Evolutionary conservation across 2,888 invertebrate genomes (phyloP).

Genomic region (Molorchus minor): DNA sequence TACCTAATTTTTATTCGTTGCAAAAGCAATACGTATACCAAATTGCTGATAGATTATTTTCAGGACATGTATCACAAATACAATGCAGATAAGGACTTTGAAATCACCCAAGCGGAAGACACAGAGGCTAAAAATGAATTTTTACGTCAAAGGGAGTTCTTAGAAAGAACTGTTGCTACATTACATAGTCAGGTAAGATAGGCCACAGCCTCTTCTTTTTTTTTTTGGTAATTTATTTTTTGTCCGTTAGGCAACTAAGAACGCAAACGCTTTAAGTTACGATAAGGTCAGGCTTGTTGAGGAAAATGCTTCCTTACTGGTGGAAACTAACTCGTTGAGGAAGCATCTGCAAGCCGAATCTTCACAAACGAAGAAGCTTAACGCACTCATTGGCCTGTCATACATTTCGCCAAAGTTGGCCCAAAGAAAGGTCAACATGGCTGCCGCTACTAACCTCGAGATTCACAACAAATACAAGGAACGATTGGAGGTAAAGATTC

Average conservation of each 20-base stretch:
- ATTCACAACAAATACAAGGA: slow-evolving; percentile 68
- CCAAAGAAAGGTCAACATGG: slow-evolving; percentile 70
- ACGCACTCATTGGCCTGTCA: slow-evolving; percentile 73
- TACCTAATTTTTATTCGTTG: no score
- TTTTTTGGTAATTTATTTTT: slow-evolving; percentile 2
- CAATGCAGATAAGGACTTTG: slow-evolving; percentile 75
- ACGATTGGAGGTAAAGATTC: slow-evolving; percentile 63
- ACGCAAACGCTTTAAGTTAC: slow-evolving; percentile 53
- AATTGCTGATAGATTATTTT: slow-evolving; percentile 39
- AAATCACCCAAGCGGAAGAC: slow-evolving; percentile 73
- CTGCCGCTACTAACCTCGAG: slow-evolving; percentile 69
- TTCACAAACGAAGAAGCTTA: slow-evolving; percentile 75
- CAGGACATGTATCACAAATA: slow-evolving; percentile 75
- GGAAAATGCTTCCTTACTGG: slow-evolving; percentile 80
- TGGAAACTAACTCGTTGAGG: slow-evolving; percentile 80
- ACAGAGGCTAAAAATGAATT: slow-evolving; percentile 80
- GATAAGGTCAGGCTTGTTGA: slow-evolving; percentile 63
- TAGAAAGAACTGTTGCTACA: slow-evolving; percentile 73
- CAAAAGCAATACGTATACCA: no score
- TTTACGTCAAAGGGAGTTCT: slow-evolving; percentile 81
- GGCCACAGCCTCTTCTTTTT: no score
- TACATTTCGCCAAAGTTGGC: slow-evolving; percentile 70
- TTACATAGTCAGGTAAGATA: slow-evolving; percentile 61
- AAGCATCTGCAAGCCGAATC: slow-evolving; percentile 73
- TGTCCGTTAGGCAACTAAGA: slow-evolving; percentile 56